These are phyloP conservation scores for Atlantisia rogersi DNA, from an alignment of 2,113 vertebrate species.

Conservation along the genomic window DNA sequence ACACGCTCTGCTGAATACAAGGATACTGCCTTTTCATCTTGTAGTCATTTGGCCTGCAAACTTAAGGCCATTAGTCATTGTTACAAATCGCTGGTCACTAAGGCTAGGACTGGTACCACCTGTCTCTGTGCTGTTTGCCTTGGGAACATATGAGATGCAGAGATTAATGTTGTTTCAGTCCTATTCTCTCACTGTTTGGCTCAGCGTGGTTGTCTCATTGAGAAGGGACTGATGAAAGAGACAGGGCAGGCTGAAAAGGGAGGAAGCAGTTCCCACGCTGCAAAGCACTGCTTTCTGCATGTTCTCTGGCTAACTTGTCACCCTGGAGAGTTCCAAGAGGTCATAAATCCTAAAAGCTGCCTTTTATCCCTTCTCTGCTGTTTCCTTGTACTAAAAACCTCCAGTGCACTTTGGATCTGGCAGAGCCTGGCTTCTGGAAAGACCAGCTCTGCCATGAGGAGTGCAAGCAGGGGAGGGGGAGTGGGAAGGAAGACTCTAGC, in stretches of 20 bases:
- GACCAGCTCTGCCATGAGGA: background rate
- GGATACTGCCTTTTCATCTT: background rate
- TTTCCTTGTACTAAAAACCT: background rate
- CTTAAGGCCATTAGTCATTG: background rate
- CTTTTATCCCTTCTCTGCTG: background rate
- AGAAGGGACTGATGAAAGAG: background rate
- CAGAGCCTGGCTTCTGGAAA: background rate
- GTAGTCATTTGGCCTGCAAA: background rate
- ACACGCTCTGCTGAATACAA: background rate
- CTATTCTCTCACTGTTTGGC: background rate
- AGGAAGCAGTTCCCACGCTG: conserved; percentile 10
- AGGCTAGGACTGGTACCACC: background rate
- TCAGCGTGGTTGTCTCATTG: background rate
- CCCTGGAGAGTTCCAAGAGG: background rate
- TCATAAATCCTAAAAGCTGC: conserved; percentile 23
- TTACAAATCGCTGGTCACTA: conserved; percentile 8
- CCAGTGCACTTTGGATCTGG: background rate
- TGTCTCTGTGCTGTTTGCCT: conserved; percentile 4
- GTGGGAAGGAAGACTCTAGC: background rate
- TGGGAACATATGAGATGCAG: background rate
- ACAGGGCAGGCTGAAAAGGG: background rate
- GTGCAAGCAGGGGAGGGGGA: background rate
- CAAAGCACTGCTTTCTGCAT: background rate
- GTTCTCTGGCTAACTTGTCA: background rate
- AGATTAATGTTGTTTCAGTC: background rate